phyloP scores from a whole-genome alignment of 2,888 invertebrate species.

The Salpingus planirostris region DNA sequence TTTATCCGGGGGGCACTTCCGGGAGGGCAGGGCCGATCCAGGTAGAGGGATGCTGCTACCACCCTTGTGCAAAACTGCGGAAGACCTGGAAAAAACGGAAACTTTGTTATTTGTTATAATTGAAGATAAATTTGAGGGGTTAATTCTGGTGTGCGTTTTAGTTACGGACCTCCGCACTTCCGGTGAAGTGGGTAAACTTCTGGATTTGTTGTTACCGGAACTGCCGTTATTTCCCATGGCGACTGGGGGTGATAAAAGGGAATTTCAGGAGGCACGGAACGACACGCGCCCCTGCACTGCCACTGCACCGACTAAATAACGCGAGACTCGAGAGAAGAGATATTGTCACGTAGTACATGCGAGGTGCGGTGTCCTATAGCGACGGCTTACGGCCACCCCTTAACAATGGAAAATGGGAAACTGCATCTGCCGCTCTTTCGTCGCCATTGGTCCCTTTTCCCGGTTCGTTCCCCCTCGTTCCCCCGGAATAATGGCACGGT shows the following conservation, averaged over 20 bases:
- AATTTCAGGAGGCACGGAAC: conserved; percentile 8
- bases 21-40: conserved; percentile 65
- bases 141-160: background rate
- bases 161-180: conserved; percentile 32
- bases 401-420: conserved; percentile 25
- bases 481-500: conserved; percentile 23
- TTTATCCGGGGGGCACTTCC: conserved; percentile 73
- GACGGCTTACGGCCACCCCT: conserved; percentile 20
- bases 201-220: conserved; percentile 44
- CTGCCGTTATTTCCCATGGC: conserved; percentile 37
- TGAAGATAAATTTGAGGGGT: background rate
- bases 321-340: too few species aligned
- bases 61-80: conserved; percentile 48
- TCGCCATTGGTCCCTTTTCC: conserved; percentile 5
- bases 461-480: conserved; percentile 19
- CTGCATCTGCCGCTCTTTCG: conserved; percentile 27
- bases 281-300: conserved; percentile 18
- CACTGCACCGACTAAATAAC: too few species aligned
- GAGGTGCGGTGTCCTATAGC: too few species aligned
- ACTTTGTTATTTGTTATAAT: background rate
- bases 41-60: conserved; percentile 73
- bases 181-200: conserved; percentile 70
- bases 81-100: conserved; percentile 51
- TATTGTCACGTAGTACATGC: too few species aligned
- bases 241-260: conserved; percentile 13